Base-by-base conservation (phyloP, 2,797 vertebrate genomes). In the Thaleichthys pacificus region DNA sequence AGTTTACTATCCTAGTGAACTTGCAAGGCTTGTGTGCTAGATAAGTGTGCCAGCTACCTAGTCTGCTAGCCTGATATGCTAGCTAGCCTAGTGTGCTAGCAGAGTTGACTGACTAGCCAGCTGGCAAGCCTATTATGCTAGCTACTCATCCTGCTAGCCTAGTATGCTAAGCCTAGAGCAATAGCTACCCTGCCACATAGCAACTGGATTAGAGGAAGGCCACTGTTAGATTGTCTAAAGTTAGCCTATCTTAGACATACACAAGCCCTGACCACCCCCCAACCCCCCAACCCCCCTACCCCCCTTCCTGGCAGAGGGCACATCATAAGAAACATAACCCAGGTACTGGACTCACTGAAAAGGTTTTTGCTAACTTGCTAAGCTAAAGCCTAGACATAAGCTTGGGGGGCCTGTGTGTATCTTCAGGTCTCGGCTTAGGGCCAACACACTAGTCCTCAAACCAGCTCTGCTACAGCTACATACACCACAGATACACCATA, bases 151-250 rank as follows among this genome's bases (percentile, higher is more conserved):
- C 42, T 47, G 42, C 42, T 47, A 47, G 42, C 42, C 42, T 47
- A 47, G 9, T n/a, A 56, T 56, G 51, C 51, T 56, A 56, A n/a
- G 42, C 42, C 42, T 47, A 47, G 42, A 47, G 42, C 42, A 47
- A 12, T 47, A 47, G 11, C 42, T 47, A 47, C 9, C 42, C 42
- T 47, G 42, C 42, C 42, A 12, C 11, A 47, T 47, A 47, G 86
- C 84, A 89, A 77, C 85, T 89, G 83, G 85, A 77, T 77, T 78
- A 86, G 81, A 89, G 84, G 92, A 93, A 92, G 90, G 91, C 91
- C 91, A 91, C 90, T 89, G 89, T 90, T 91, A 88, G 90, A 93
- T 92, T 93, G 93, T 94, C 93, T 89, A 84, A 87, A 86, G 87
- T 87, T 83, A 85, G 78, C 81, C 82, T 79, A 75, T 77, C 80